Conservation (phyloP, 2,888 invertebrate genomes). For the Alloplasta piceator region DNA sequence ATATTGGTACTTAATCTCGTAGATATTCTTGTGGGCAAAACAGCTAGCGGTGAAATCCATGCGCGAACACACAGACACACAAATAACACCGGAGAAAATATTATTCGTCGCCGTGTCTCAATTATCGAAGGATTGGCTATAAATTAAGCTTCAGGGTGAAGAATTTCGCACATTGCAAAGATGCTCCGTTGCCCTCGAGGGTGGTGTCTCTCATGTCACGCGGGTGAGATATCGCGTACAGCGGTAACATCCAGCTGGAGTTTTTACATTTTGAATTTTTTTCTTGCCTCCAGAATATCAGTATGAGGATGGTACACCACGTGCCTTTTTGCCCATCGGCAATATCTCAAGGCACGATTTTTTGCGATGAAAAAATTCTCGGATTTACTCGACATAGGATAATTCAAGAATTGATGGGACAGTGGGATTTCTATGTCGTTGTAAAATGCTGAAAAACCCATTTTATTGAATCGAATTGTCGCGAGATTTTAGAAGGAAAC, state of each 20-base stretch:
- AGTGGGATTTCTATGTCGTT: too few species aligned
- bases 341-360: neutral
- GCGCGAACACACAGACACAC: neutral
- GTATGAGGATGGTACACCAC: too few species aligned
- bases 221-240: neutral
- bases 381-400: neutral
- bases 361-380: neutral
- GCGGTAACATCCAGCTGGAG: too few species aligned
- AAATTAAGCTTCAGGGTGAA: constrained; percentile 33
- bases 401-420: too few species aligned
- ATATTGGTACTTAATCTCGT: neutral
- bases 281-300: too few species aligned
- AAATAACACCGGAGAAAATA: constrained; percentile 17
- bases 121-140: constrained; percentile 49
- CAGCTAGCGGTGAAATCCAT: constrained; percentile 40
- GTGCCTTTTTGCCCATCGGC: too few species aligned
- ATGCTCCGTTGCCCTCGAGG: constrained; percentile 23
- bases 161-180: constrained; percentile 8
- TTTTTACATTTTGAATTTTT: too few species aligned
- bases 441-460: too few species aligned
- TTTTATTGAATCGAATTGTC: too few species aligned
- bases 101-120: constrained; percentile 42
- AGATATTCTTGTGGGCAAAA: constrained; percentile 28
- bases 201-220: constrained; percentile 14
- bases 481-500: too few species aligned